Base-by-base conservation (phyloP, 2,113 vertebrate species). In the Callithrix jacchus region DNA sequence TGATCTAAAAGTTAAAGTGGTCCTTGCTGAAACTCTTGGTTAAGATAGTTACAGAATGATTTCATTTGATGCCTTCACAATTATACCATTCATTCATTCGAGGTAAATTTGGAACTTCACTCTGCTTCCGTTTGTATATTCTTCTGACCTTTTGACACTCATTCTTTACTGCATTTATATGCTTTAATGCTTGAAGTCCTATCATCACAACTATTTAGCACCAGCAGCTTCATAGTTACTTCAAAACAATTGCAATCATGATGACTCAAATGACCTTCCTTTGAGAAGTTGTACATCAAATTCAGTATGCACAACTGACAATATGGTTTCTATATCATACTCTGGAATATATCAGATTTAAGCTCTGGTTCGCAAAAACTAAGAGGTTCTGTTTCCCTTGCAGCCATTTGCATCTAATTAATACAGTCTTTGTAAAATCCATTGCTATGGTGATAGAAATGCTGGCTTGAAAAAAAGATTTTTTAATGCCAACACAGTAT, bases 351-450 rank as follows among this genome's bases (percentile, higher is more conserved):
- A 47, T 95, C 52, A 92, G 32, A 94, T n/a, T 58, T 91, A 97
- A 97, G 21, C 61, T 93, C 37, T 85, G 40, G 32, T 68, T 90
- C 42, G 95, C 70, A 94, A 93, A 98, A 89, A 40, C 30, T 49
- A 95, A 97, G 98, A 96, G 6, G 18, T 97, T 97, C 91, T 64
- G 79, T 40, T 97, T 97, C 94, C 56, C 47, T 98, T 95, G 68
- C 35, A 98, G 94, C 52, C 49, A 97, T 97, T 98, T 98, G 73
- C 80, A 98, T 97, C 93, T 96, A 97, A 97, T 97, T 96, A 97
- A 96, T 94, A 66, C 64, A 74, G 77, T 84, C 64, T 96, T 97
- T 97, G 37, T 93, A 96, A 97, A 95, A 97, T 93, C 68, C 85
- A 85, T 87, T 95, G 58, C 97, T 97, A 25, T 81, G 95, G 37